Base-by-base conservation (phyloP, 1,140 invertebrate genomes). In the Drosophila pallidifrons region DNA sequence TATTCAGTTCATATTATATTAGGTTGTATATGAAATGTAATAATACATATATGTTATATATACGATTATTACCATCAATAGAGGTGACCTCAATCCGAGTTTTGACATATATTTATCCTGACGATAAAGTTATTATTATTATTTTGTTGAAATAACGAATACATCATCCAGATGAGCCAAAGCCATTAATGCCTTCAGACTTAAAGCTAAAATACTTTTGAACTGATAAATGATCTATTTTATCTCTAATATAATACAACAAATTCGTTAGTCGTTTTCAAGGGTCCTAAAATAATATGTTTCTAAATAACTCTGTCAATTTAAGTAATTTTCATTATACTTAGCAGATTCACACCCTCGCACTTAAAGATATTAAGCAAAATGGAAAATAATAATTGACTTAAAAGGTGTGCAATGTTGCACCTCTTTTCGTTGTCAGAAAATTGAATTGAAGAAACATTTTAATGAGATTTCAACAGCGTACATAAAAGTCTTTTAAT, bases 71-170 rank as follows among this genome's bases (percentile, higher is more conserved):
- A 41, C 10, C 0, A 41, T 41, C 11, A 41, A 11, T 41, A 41
- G 38, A 41, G n/a, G n/a, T n/a, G n/a, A 43, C 41, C 41, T 43
- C 41, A 43, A 43, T 43, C 41, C 38, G 10, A 38, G 35, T 38
- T 10, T 8, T 38, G 10, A 38, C 38, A 41, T 10, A 41, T 41
- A 41, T 41, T 41, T 41, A 11, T 41, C 38, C 11, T 38, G 6
- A 38, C 20, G 20, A 25, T 25, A 25, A 25, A 25, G 3, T 4
- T 25, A 25, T 25, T 25, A 20, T 20, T 20, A 25, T 25, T 25
- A 25, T 3, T 25, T 25, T 25, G 20, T 25, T 25, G 20, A 25
- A 25, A 25, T 25, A 25, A 25, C 3, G 20, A 25, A 25, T 25
- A 25, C 20, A 25, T 25, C 20, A 25, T 25, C 3, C 20, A 25